Evolutionary conservation across 1,140 invertebrate genomes (phyloP).

Genomic region (Atta cephalotes): DNA sequence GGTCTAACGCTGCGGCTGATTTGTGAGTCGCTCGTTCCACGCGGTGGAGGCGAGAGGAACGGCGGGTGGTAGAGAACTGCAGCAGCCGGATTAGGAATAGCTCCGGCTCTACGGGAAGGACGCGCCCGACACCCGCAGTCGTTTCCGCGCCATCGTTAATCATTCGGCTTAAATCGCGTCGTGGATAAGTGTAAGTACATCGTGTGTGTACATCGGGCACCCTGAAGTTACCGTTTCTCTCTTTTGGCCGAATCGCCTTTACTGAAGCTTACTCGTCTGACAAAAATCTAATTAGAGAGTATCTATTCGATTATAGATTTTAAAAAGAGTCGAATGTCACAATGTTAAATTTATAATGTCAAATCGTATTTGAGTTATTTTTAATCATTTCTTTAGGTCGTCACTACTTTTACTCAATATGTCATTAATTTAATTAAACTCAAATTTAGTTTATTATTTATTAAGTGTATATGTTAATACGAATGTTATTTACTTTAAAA

Average conservation of each 20-base stretch:
- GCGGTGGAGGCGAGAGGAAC: neutral
- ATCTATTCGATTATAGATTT: neutral
- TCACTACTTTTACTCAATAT: too few relatives aligned
- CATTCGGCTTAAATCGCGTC: constrained; percentile 56
- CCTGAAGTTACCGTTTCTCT: constrained; percentile 18
- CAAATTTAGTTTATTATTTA: too few relatives aligned
- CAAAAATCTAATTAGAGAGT: constrained; percentile 3
- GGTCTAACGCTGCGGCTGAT: constrained; percentile 65
- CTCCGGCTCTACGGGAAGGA: constrained; percentile 49
- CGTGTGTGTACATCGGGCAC: neutral
- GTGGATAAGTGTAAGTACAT: neutral
- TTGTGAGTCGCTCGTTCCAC: constrained; percentile 46
- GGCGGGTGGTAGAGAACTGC: constrained; percentile 1
- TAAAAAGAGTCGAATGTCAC: neutral
- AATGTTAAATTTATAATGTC: too few relatives aligned
- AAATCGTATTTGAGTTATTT: too few relatives aligned
- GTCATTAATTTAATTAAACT: too few relatives aligned
- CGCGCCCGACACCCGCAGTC: constrained; percentile 45
- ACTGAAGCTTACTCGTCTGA: neutral
- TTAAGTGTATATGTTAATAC: too few relatives aligned
- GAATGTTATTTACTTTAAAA: too few relatives aligned
- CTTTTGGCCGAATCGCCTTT: neutral
- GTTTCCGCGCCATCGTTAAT: constrained; percentile 59
- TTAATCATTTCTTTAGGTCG: too few relatives aligned
- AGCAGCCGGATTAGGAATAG: constrained; percentile 55